Evolutionary conservation across 2,113 vertebrate genomes (phyloP).

Genomic region (Actenoides hombroni): DNA sequence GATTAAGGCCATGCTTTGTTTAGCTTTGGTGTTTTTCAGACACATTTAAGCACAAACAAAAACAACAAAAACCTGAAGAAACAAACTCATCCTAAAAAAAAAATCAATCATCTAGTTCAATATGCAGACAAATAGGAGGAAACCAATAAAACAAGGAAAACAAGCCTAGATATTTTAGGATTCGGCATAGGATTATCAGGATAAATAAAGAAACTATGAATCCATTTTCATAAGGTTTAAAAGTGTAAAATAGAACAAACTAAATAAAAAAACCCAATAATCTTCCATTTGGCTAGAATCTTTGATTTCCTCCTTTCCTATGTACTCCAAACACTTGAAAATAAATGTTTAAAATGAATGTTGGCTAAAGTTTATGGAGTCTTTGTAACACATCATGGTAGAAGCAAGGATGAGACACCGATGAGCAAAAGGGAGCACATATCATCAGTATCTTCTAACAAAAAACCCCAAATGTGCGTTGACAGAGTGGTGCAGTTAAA

Average conservation of each 20-base stretch:
- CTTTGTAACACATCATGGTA: not conserved
- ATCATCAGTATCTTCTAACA: not conserved
- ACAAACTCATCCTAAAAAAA: not conserved
- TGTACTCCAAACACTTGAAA: not conserved
- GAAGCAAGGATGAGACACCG: not conserved
- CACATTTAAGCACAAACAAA: not conserved
- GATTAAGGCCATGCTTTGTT: not conserved
- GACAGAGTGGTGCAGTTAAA: not conserved
- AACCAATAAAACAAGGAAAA: not conserved
- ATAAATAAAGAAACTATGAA: not conserved
- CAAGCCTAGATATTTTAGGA: not conserved
- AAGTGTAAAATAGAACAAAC: not conserved
- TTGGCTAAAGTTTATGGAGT: not conserved
- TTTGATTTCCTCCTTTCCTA: not conserved
- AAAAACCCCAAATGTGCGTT: not conserved
- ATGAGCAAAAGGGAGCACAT: not conserved
- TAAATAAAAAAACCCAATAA: not conserved
- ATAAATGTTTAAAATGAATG: not conserved
- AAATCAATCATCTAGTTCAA: fast-evolving
- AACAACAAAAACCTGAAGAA: not conserved
- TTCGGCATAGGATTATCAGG: not conserved
- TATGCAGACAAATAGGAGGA: not conserved
- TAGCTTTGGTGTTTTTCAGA: not conserved
- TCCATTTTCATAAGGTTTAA: not conserved
- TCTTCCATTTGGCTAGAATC: not conserved